A percentile compares a stretch with the other conserved stretches of the same genome.
These are phyloP conservation scores for Habroteleia sp. DNA, from an alignment of 2,888 invertebrate species.

Conservation along the genomic window DNA sequence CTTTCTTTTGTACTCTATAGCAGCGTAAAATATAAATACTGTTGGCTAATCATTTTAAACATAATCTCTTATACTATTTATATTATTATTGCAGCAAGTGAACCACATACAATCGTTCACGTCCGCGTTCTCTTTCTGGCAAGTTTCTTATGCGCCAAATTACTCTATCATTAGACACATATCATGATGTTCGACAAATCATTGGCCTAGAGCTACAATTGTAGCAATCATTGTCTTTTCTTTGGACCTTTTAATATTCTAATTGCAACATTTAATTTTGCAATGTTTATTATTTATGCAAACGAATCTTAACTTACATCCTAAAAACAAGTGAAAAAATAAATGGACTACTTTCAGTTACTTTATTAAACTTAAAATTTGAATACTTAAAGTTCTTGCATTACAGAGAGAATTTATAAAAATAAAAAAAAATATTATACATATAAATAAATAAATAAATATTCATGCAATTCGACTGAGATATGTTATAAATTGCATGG, in stretches of 20 bases:
- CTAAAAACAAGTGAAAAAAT: no score
- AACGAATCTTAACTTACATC: no score
- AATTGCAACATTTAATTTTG: slow-evolving; percentile 13
- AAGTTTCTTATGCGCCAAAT: slow-evolving; percentile 29
- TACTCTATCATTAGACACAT: slow-evolving; percentile 28
- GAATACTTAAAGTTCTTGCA: no score
- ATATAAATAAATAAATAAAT: no score
- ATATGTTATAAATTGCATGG: no score
- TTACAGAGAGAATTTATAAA: no score
- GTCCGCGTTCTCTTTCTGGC: slow-evolving; percentile 27
- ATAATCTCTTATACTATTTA: slow-evolving; percentile 26
- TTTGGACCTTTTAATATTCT: not conserved
- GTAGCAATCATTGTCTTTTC: slow-evolving; percentile 16
- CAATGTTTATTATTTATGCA: not conserved
- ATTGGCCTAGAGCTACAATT: slow-evolving; percentile 15
- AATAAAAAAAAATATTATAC: no score
- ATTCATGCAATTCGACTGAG: no score
- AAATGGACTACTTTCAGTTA: no score
- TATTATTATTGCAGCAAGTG: slow-evolving; percentile 32
- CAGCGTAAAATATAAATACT: no score
- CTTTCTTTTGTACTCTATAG: no score
- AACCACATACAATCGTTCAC: slow-evolving; percentile 21
- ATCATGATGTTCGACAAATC: slow-evolving; percentile 19
- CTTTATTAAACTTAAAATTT: no score
- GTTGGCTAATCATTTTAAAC: slow-evolving; percentile 8